Conservation (phyloP, 2,888 invertebrate species). For the Punctoribates punctum region DNA sequence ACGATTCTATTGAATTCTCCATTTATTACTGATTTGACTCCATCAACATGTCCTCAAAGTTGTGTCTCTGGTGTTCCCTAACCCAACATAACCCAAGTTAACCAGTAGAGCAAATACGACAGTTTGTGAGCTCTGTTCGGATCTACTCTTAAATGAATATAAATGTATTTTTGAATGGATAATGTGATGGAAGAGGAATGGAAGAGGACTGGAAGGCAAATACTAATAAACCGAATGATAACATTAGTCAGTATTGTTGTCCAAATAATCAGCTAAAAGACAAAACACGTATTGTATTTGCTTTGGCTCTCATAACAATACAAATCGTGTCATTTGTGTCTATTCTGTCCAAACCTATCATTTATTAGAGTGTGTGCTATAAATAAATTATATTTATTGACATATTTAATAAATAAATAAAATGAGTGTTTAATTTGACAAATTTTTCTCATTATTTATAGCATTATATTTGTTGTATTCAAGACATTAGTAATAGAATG, state of each 20-base stretch:
- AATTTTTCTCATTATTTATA: slow-evolving; percentile 27
- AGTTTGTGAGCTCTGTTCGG: neutral
- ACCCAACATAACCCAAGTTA: slow-evolving; percentile 6
- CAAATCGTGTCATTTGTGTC: neutral
- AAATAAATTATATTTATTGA: slow-evolving; percentile 35
- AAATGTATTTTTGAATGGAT: slow-evolving; percentile 29
- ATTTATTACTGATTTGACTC: slow-evolving; percentile 29
- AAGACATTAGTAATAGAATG: slow-evolving; percentile 17
- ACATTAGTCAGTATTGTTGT: slow-evolving; percentile 11
- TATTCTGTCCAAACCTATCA: neutral
- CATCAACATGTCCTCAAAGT: slow-evolving; percentile 11
- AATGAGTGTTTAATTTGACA: slow-evolving; percentile 28
- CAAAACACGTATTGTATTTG: neutral
- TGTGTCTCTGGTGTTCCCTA: neutral
- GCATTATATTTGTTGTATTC: slow-evolving; percentile 30
- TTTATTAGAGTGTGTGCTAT: slow-evolving; percentile 13
- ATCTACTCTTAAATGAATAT: neutral
- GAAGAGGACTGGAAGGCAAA: slow-evolving; percentile 28
- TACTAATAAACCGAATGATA: slow-evolving; percentile 19
- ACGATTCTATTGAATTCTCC: no score
- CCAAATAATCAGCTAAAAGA: slow-evolving; percentile 31
- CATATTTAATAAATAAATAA: slow-evolving; percentile 30
- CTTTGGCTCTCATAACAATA: neutral
- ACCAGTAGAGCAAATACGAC: slow-evolving; percentile 23
- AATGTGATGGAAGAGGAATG: slow-evolving; percentile 22